These are phyloP conservation scores for Polyodon spathula DNA, from an alignment of 2,113 vertebrate species.

Conservation along the genomic window DNA sequence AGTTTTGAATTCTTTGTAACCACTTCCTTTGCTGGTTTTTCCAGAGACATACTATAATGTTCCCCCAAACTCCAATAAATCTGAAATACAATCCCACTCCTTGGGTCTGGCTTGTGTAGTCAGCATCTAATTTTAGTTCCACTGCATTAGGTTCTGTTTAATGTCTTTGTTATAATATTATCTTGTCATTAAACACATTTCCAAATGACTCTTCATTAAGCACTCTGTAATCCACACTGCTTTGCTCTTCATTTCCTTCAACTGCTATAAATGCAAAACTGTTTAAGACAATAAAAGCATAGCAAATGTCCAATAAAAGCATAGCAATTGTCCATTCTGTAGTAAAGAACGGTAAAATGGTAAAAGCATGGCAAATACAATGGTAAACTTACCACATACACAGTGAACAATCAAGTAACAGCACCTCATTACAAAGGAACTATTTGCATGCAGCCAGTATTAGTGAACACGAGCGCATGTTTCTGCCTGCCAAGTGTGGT, in stretches of 20 bases:
- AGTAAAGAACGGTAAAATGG: not conserved
- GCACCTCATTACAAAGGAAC: too few relatives aligned
- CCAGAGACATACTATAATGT: slow-evolving; percentile 66
- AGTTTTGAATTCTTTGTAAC: slow-evolving; percentile 69
- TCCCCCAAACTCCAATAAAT: slow-evolving; percentile 68
- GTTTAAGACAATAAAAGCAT: slow-evolving; percentile 36
- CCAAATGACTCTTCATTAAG: not conserved
- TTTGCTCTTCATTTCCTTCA: not conserved
- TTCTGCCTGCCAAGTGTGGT: too few relatives aligned
- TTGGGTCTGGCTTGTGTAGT: slow-evolving; percentile 54
- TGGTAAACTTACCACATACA: too few relatives aligned
- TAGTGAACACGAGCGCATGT: too few relatives aligned
- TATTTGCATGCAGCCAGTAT: too few relatives aligned
- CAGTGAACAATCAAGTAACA: too few relatives aligned
- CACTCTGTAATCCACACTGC: not conserved
- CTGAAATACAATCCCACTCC: slow-evolving; percentile 54
- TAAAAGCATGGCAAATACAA: not conserved
- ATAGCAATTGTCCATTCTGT: not conserved
- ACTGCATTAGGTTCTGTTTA: slow-evolving; percentile 10
- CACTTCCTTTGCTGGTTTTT: slow-evolving; percentile 73
- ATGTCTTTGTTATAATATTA: slow-evolving; percentile 14
- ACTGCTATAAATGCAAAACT: slow-evolving; percentile 33
- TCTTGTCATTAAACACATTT: slow-evolving; percentile 17
- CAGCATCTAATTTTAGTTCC: slow-evolving; percentile 51
- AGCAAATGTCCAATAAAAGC: not conserved